phyloP scores from a whole-genome alignment of 2,113 vertebrate genomes.

The Uria aalge region DNA sequence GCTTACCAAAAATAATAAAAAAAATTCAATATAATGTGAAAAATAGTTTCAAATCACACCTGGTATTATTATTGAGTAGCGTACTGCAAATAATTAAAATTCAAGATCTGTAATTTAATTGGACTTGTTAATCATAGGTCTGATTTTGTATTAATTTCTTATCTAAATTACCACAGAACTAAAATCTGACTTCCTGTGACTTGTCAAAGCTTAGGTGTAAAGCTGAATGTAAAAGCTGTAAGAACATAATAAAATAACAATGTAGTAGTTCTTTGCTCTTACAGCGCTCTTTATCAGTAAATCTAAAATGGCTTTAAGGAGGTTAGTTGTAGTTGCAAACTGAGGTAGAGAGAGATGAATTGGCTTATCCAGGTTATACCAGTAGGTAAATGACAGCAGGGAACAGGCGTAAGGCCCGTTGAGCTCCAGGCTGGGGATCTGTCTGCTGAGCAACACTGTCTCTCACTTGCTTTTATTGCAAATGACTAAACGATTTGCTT shows the following conservation, averaged over 20 bases:
- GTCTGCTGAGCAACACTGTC: background rate
- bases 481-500: background rate
- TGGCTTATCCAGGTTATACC: background rate
- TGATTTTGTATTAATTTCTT: background rate
- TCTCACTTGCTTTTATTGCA: background rate
- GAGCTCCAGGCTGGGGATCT: background rate
- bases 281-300: background rate
- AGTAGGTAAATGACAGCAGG: background rate
- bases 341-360: background rate
- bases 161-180: background rate
- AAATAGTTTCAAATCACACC: background rate
- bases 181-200: background rate
- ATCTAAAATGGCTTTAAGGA: background rate
- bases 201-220: background rate
- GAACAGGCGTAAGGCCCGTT: background rate
- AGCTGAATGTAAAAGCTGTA: background rate
- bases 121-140: background rate
- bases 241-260: background rate
- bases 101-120: background rate
- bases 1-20: background rate
- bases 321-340: background rate
- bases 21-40: background rate
- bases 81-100: background rate
- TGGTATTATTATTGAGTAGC: background rate
- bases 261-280: background rate